Evolutionary conservation across 2,113 vertebrate species (phyloP), one percentile per base, ranked within the genome.

Genomic region (Oreochromis niloticus): DNA sequence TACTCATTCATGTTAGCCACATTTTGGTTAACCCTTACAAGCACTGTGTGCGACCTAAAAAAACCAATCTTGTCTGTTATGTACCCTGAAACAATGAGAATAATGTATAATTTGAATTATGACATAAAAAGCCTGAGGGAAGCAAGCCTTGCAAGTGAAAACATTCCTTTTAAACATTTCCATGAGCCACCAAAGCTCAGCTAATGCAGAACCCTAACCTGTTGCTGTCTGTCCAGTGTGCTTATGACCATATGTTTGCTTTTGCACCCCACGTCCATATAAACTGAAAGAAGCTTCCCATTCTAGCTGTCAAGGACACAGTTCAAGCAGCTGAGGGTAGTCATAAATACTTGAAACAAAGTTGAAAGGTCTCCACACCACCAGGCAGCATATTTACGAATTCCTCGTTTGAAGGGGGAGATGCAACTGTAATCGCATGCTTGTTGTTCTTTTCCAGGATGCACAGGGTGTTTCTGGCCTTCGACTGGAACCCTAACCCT

Each of bases 311-410:
- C 92, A 88, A 75, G 84, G 81, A 63, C 56, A 84, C 16, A 55
- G 84, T 86, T 88, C 87, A 85, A 88, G 87, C 87, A 93, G 94
- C 90, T 93, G 88, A 80, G 11, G 48, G 50, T 52, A 52, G 55
- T 66, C 80, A 75, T 90, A 92, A 92, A 89, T 89, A 46, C 71
- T 87, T 91, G 63, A 63, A 32, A 1, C 24, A 19, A 88, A 63
- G 61, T 43, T 32, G 11, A 17, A 54, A 83, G 63, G 66, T 61
- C 56, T 17, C 8, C 19, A 17, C 5, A 7, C 3, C 19, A 9
- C 36, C 13, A n/a, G 36, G 22, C 54, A 59, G 46, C 12, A 14
- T 59, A 27, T 68, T 63, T 63, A 81, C 36, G 12, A 41, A 78
- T 82, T 55, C 12, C 4, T 34, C 27, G 4, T 32, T 39, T 41